A percentile compares a stretch with the other conserved stretches of the same genome.
Conservation (phyloP, 2,797 vertebrate species). For the Sebastes aleutianus region DNA sequence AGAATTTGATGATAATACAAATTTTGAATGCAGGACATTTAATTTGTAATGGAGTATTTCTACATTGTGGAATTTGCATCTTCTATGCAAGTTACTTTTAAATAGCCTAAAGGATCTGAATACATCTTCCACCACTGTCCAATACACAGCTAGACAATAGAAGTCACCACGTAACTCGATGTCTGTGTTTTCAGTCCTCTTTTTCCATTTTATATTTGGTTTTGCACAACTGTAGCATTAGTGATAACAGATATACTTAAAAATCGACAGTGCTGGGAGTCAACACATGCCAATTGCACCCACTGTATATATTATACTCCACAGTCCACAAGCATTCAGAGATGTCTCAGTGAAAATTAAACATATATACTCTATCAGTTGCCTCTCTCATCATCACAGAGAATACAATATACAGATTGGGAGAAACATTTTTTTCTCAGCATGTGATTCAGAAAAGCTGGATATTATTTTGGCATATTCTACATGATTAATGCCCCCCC, state of each 20-base stretch:
- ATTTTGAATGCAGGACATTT: not conserved
- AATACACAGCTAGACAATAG: not conserved
- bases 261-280: no score
- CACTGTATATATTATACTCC: not conserved
- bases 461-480: slow-evolving; percentile 62
- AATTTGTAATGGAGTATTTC: not conserved
- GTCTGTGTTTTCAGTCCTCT: not conserved
- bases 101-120: not conserved
- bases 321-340: not conserved
- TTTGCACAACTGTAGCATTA: not conserved
- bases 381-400: not conserved
- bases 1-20: not conserved
- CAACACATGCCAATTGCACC: not conserved
- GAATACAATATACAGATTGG: not conserved
- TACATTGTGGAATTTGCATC: not conserved
- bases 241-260: not conserved
- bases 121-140: not conserved
- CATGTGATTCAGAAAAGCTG: slow-evolving; percentile 36
- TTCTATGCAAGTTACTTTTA: not conserved
- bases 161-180: not conserved
- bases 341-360: not conserved
- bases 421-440: not conserved
- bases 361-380: not conserved
- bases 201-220: not conserved
- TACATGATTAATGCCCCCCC: slow-evolving; percentile 62